These are phyloP conservation scores for Cotesia chilonis DNA, from an alignment of 1,140 invertebrate genomes.

Conservation along the genomic window DNA sequence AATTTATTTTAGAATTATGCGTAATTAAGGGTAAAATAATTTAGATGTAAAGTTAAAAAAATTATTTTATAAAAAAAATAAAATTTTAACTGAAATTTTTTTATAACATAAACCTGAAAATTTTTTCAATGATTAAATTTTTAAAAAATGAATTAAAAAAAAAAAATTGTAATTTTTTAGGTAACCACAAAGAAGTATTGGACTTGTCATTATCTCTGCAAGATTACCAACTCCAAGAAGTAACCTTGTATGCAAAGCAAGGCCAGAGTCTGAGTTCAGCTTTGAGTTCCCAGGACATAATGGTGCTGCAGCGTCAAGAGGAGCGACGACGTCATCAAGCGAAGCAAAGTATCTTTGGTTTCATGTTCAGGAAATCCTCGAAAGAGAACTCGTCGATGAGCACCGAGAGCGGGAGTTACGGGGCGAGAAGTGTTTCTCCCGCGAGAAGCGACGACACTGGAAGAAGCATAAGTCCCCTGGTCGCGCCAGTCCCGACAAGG, in stretches of 20 bases:
- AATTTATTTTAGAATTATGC: too few species aligned
- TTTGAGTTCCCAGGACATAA: slow-evolving; percentile 72
- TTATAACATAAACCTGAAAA: too few species aligned
- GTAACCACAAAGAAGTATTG: slow-evolving; percentile 71
- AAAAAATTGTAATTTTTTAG: slow-evolving; percentile 57
- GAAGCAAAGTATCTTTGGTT: slow-evolving; percentile 66
- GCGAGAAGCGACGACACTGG: slow-evolving; percentile 63
- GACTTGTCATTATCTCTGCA: slow-evolving; percentile 69
- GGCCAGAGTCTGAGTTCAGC: slow-evolving; percentile 64
- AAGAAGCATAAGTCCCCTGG: slow-evolving; percentile 59
- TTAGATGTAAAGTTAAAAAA: too few species aligned
- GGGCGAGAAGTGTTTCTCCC: slow-evolving; percentile 65
- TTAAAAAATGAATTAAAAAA: background rate
- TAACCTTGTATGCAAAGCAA: slow-evolving; percentile 70
- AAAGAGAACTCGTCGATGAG: slow-evolving; percentile 63
- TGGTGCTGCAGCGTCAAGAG: slow-evolving; percentile 70
- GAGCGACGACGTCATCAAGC: slow-evolving; percentile 66
- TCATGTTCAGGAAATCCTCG: slow-evolving; percentile 65
- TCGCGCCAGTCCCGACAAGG: slow-evolving; percentile 60
- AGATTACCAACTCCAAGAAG: slow-evolving; percentile 75
- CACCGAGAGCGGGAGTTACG: slow-evolving; percentile 65
- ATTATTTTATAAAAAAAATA: too few species aligned
- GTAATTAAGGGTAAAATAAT: too few species aligned
- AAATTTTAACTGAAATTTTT: too few species aligned
- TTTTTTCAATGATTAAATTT: background rate